Base-by-base conservation (phyloP, 30 jellyfish, hydroid and myxozoan species). In the Phacellophora camtschatica region DNA sequence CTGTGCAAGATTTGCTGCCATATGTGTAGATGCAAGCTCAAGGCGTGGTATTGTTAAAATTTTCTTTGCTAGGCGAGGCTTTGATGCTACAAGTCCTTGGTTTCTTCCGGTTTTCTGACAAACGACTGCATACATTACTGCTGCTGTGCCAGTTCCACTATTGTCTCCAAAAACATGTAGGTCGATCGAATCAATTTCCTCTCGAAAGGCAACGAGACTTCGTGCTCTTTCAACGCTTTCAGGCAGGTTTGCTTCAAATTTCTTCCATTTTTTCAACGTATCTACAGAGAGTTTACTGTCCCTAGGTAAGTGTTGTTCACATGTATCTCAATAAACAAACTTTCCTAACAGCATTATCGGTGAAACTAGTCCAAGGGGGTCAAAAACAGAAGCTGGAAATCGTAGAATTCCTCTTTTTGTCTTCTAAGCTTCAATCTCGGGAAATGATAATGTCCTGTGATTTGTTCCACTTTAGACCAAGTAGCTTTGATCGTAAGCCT, bases 81-180 rank as follows among this genome's bases (percentile, higher is more conserved):
- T 81, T 12, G 61, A 19, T 63, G 57, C 63, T 2, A 88, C 45
- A 18, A 88, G 77, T 55, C 91, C 95, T 48, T 55, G 73, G 19
- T 24, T 72, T 7, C 35, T 32, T 22, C 86, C 90, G 2, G 83
- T 63, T 24, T 16, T 32, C 30, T 88, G 96, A 13, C 51, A 76
- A 22, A 64, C 87, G 4, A 88, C 92, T 43, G 81, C 85, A 48
- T 88, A 88, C 3, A 82, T 34, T 37, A 85, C 83, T 20, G 92
- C 92, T 50, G 91, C 39, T 49, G 83, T 32, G 27, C 97, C 97
- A 23, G 48, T 57, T 49, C 53, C 82, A 49, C 96, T 64, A 8
- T 88, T 67, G 70, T 86, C 96, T 51, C 94, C 96, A 63, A 86
- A 87, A 31, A 69, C 95, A 74, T 79, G 95, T 7, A 87, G 45